Evolutionary conservation across 2,888 invertebrate genomes (phyloP).

Genomic region (Heteropelma amictum): DNA sequence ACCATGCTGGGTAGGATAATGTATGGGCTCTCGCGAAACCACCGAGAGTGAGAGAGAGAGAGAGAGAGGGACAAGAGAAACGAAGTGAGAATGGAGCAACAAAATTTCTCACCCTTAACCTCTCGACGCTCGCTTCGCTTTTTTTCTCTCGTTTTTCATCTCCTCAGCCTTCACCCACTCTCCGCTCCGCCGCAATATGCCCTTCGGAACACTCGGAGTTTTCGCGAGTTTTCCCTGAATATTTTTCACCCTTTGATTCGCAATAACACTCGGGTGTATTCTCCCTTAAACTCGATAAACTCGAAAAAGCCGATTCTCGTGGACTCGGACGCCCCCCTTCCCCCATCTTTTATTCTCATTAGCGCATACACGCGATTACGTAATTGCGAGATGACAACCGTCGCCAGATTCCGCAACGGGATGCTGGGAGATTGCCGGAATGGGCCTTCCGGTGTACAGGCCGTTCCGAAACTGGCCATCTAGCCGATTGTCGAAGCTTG

Average conservation of each 20-base stretch:
- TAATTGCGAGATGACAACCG: too few relatives aligned
- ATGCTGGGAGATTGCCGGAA: too few relatives aligned
- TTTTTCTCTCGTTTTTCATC: constrained; percentile 5
- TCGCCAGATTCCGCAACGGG: too few relatives aligned
- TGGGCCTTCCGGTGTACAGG: too few relatives aligned
- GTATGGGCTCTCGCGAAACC: constrained; percentile 2
- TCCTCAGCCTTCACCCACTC: not conserved
- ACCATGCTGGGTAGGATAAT: constrained; percentile 3
- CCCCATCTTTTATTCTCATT: constrained; percentile 6
- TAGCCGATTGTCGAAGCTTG: too few relatives aligned
- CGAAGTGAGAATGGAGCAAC: constrained; percentile 14
- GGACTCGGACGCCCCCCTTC: constrained; percentile 4
- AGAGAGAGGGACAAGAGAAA: constrained; percentile 4
- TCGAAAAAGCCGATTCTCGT: constrained; percentile 52
- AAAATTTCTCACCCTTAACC: constrained; percentile 25
- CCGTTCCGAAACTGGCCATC: too few relatives aligned
- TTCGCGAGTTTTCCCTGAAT: constrained; percentile 2
- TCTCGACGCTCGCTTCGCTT: constrained; percentile 9
- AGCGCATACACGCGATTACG: too few relatives aligned
- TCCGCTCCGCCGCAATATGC: not conserved
- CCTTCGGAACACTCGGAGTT: not conserved
- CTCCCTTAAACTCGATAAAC: constrained; percentile 61
- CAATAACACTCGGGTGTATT: constrained; percentile 6
- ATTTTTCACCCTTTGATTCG: constrained; percentile 17
- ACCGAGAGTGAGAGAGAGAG: not conserved